Percentiles rank a stretch among this genome's conserved stretches.
phyloP scores from a whole-genome alignment of 2,113 vertebrate species.

The Tautogolabrus adspersus region DNA sequence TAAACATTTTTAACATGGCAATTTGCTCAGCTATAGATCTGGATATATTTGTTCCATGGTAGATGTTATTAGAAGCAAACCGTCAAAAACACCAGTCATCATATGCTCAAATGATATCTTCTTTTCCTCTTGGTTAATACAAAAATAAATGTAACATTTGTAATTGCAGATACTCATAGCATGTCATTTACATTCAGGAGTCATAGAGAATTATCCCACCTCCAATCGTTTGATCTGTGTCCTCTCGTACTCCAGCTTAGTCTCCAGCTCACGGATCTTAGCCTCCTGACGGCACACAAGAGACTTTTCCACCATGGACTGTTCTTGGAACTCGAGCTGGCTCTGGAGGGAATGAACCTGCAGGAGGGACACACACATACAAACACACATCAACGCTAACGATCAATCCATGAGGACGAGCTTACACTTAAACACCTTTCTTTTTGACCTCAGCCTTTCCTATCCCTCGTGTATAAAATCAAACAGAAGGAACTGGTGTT shows the following conservation, averaged over 20 bases:
- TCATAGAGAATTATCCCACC: slow-evolving; percentile 78
- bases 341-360: slow-evolving; percentile 96
- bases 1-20: neutral
- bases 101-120: neutral
- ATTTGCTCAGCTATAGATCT: neutral
- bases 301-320: slow-evolving; percentile 99
- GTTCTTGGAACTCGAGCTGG: slow-evolving; percentile 96
- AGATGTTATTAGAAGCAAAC: no score
- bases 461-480: slow-evolving; percentile 14
- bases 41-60: no score
- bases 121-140: neutral
- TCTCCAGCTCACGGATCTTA: slow-evolving; percentile 97
- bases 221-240: slow-evolving; percentile 96
- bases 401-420: slow-evolving; percentile 16
- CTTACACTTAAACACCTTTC: neutral
- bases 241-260: slow-evolving; percentile 95
- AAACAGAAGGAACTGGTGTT: slow-evolving; percentile 7
- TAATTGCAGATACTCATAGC: no score
- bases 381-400: slow-evolving; percentile 5
- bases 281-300: slow-evolving; percentile 97
- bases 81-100: neutral
- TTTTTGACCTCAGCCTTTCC: slow-evolving; percentile 29
- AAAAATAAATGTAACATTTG: neutral
- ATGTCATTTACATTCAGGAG: no score
- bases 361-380: slow-evolving; percentile 13